These are phyloP conservation scores for Drosophila auraria DNA, from an alignment of 1,140 invertebrate genomes.

Conservation along the genomic window DNA sequence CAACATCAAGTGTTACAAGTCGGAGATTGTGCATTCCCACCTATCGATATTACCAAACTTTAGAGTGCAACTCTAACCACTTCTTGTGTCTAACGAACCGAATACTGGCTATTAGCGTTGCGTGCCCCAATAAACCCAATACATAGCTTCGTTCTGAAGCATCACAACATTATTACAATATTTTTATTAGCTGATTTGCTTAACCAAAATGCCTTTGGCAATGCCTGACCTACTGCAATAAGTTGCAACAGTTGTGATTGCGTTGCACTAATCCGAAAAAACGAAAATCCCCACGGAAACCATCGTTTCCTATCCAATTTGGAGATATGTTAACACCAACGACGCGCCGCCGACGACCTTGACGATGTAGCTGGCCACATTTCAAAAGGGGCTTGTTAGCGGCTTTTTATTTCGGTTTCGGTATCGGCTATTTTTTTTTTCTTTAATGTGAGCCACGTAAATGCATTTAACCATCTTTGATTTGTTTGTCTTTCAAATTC, in stretches of 20 bases:
- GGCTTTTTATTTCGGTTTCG: constrained; percentile 25
- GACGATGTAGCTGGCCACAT: constrained; percentile 49
- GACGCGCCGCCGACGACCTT: constrained; percentile 50
- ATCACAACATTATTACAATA: too few relatives aligned
- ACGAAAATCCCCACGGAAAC: background rate
- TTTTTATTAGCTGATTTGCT: constrained; percentile 18
- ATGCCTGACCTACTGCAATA: background rate
- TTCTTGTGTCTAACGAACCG: background rate
- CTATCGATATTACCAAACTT: background rate
- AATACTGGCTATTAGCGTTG: background rate
- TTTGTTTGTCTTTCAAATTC: constrained; percentile 56
- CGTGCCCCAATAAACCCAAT: background rate
- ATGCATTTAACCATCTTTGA: constrained; percentile 36
- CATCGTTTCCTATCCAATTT: constrained; percentile 5
- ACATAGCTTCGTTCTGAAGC: constrained; percentile 16
- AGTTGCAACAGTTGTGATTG: constrained; percentile 13
- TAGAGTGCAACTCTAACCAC: background rate
- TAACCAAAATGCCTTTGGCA: constrained; percentile 11
- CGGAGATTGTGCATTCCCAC: constrained; percentile 6
- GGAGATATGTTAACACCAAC: constrained; percentile 4
- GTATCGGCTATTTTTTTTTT: constrained; percentile 3
- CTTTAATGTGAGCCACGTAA: constrained; percentile 58
- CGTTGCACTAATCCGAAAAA: constrained; percentile 2
- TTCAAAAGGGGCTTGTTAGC: constrained; percentile 11
- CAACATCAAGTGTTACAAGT: background rate